These are phyloP conservation scores for Melanotaenia nigrans DNA, from an alignment of 2,797 vertebrate genomes.

Conservation along the genomic window DNA sequence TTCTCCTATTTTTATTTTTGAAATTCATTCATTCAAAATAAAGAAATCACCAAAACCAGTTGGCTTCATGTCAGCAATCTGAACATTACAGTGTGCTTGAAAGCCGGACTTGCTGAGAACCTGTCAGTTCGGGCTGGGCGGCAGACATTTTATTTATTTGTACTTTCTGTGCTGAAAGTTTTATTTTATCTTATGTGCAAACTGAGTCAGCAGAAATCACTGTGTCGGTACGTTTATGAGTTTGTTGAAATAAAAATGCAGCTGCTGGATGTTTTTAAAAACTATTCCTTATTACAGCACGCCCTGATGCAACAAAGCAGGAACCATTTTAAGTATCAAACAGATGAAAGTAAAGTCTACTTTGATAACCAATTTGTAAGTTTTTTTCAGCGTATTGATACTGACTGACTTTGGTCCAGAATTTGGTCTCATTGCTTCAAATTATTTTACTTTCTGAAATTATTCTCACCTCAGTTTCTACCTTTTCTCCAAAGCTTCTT, in stretches of 20 bases:
- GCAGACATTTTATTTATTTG: background rate
- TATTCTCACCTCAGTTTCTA: slow-evolving; percentile 1
- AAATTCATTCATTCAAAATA: too few species aligned
- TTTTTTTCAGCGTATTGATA: too few species aligned
- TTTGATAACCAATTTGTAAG: background rate
- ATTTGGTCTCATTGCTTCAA: too few species aligned
- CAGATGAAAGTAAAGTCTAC: background rate
- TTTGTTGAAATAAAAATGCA: too few species aligned
- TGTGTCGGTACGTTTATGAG: too few species aligned
- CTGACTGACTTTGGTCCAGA: too few species aligned
- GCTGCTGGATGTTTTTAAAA: background rate
- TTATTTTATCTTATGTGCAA: too few species aligned
- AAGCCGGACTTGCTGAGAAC: background rate
- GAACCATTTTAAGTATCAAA: background rate
- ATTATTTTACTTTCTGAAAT: background rate
- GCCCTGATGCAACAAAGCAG: background rate
- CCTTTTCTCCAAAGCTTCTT: background rate
- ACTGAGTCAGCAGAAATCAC: too few species aligned
- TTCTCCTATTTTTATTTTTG: too few species aligned
- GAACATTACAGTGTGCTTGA: background rate
- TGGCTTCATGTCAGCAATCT: background rate
- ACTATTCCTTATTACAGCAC: background rate
- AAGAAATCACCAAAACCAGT: too few species aligned
- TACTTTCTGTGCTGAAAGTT: too few species aligned
- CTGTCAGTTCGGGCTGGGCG: background rate